Base-by-base conservation (phyloP, 2,797 vertebrate genomes). In the Rhadinocentrus ornatus region DNA sequence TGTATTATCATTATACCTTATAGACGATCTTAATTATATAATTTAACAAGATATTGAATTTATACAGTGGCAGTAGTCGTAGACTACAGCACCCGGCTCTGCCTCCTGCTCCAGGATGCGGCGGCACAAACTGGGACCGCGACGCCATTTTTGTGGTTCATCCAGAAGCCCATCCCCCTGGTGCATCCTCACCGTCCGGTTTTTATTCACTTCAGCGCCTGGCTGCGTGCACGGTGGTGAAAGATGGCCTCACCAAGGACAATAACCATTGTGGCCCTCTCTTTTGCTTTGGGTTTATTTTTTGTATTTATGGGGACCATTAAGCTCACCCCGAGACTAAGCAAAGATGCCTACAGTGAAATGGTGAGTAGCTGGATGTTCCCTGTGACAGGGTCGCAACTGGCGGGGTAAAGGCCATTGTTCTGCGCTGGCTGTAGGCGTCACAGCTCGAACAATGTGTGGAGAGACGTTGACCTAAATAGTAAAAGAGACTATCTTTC, bases 281-380 rank as follows among this genome's bases (percentile, higher is more conserved):
- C 97, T 0, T 95, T 98, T 62, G 97, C 97, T 37, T 86, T 99
- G 74, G 98, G 97, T 52, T 93, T 99, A 32, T 99, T 99, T 86
- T 99, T 99, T 61, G 96, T 99, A 61, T 99, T 99, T 31, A 99
- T 99, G 98, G 97, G 97, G n/a, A 98, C 97, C 75, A 98, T 98
- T 86, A 99, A 99, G 75, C 93, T 99, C 86, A 97, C 97, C 0
- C 97, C 98, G 5, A 94, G 97, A 60, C 95, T 99, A 70, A 98
- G 97, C 94, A 99, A 97, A 91, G 97, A 98, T 77, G 97, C 98
- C 2, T 97, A 99, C 93, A 96, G 93, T 66, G 98, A 99, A 87
- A 99, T 99, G 98, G 98, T 99, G 93, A 97, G 97, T 93, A 37
- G 58, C 46, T 46, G n/a, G 12, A 46, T 8, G n/a, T 3, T 34